Evolutionary conservation across 1,140 invertebrate species (phyloP).

Genomic region (Onthophagus taurus): DNA sequence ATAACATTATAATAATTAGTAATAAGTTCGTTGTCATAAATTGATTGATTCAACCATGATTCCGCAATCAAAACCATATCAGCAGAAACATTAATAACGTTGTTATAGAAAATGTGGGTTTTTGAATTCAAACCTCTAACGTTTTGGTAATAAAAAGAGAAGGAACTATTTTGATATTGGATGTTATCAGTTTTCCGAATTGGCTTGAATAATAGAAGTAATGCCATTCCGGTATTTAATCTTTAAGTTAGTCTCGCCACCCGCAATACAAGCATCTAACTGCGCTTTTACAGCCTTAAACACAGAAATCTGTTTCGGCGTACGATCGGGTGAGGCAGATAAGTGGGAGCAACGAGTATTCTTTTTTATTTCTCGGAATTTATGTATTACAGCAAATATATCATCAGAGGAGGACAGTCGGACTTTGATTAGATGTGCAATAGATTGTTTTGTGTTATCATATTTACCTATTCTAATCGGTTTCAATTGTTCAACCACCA

Average conservation of each 20-base stretch:
- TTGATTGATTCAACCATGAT: too few relatives aligned
- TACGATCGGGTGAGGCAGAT: background rate
- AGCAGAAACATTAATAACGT: too few relatives aligned
- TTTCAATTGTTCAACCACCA: constrained; percentile 2
- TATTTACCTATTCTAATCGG: constrained; percentile 1
- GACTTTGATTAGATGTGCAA: background rate
- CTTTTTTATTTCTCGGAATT: too few relatives aligned
- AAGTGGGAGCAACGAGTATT: background rate
- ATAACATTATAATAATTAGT: too few relatives aligned
- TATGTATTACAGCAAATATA: too few relatives aligned
- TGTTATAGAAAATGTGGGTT: too few relatives aligned
- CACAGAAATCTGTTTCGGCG: constrained; percentile 1
- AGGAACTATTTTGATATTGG: background rate
- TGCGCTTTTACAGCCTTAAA: background rate
- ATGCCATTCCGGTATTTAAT: background rate
- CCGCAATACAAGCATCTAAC: background rate
- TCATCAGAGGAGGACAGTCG: background rate
- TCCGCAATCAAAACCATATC: too few relatives aligned
- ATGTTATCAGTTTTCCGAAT: background rate
- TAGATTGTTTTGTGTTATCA: constrained; percentile 1
- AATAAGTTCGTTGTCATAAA: too few relatives aligned
- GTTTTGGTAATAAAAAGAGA: too few relatives aligned
- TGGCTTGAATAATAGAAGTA: background rate
- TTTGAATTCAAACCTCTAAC: too few relatives aligned
- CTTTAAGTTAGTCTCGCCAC: background rate